These are phyloP conservation scores for Theonella swinhoei DNA, from an alignment of 37 sponge, comb jelly and placozoan genomes.

Conservation along the genomic window DNA sequence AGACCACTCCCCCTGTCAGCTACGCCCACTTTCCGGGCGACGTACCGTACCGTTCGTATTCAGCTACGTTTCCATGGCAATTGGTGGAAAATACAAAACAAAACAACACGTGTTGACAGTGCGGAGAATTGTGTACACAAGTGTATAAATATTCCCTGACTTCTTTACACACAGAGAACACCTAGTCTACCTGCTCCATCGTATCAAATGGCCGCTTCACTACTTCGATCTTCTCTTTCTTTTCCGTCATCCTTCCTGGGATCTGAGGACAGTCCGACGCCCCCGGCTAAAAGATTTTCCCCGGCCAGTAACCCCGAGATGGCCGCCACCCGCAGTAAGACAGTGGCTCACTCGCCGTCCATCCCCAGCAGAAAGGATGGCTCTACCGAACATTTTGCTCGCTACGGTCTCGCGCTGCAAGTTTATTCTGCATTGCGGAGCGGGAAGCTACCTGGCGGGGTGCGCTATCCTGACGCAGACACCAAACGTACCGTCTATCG, in stretches of 20 bases:
- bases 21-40: neutral
- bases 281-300: neutral
- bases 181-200: too few species aligned
- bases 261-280: neutral
- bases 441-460: neutral
- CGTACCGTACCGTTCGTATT: neutral
- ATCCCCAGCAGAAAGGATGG: neutral
- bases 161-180: too few species aligned
- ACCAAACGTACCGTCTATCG: conserved; percentile 40
- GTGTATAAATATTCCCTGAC: too few species aligned
- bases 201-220: too few species aligned
- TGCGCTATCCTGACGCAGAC: neutral
- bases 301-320: neutral
- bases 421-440: conserved; percentile 14
- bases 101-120: neutral
- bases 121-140: too few species aligned
- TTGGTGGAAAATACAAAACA: neutral
- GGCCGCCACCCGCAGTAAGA: neutral
- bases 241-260: neutral
- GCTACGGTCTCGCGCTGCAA: conserved; percentile 2
- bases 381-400: conserved; percentile 1
- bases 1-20: too few species aligned
- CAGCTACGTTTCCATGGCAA: neutral
- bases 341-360: too few species aligned
- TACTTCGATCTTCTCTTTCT: too few species aligned